phyloP scores from a whole-genome alignment of 2,888 invertebrate species.

The Incurvaria masculella region DNA sequence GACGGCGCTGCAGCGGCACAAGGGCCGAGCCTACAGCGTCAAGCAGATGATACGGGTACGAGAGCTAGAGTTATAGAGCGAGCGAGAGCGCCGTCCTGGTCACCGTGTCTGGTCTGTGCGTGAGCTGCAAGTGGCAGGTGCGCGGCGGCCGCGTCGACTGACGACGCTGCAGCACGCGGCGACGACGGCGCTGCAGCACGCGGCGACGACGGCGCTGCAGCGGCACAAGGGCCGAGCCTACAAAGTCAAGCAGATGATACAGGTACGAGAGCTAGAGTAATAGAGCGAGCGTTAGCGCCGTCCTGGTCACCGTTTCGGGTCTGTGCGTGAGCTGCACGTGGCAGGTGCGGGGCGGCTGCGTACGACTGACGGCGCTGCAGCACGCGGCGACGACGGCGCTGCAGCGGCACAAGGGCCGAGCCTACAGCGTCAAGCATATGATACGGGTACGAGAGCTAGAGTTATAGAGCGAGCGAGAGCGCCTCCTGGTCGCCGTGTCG shows the following conservation, averaged over 20 bases:
- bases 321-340: slow-evolving; percentile 55
- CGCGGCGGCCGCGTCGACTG: slow-evolving; percentile 41
- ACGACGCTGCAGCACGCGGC: no score
- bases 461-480: no score
- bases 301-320: slow-evolving; percentile 52
- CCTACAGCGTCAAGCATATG: slow-evolving; percentile 57
- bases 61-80: no score
- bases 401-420: slow-evolving; percentile 56
- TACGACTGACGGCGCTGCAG: slow-evolving; percentile 47
- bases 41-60: slow-evolving; percentile 61
- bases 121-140: slow-evolving; percentile 54
- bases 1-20: slow-evolving; percentile 55
- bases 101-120: slow-evolving; percentile 53
- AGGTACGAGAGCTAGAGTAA: no score
- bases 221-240: slow-evolving; percentile 59
- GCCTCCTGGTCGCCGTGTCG: slow-evolving; percentile 52
- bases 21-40: slow-evolving; percentile 59
- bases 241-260: slow-evolving; percentile 56
- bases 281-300: no score
- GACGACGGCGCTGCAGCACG: slow-evolving; percentile 55
- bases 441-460: no score
- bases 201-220: slow-evolving; percentile 59
- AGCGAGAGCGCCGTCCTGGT: no score
- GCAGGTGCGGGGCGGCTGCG: slow-evolving; percentile 39
- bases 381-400: slow-evolving; percentile 63